Conservation (phyloP, 30 jellyfish, hydroid and myxozoan genomes). For the Aurelia coerulea region DNA sequence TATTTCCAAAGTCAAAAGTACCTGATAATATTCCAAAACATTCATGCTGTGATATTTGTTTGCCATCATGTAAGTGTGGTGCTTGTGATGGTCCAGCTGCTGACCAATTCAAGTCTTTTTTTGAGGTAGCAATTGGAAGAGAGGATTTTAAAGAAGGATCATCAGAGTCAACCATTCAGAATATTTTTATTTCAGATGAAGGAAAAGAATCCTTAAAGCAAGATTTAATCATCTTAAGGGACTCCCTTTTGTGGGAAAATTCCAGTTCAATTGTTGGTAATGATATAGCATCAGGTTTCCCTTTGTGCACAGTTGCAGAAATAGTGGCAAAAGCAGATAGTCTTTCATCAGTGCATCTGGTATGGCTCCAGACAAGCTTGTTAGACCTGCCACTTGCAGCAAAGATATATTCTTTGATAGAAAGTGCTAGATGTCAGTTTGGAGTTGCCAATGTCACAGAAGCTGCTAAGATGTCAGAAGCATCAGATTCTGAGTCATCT, state of each 20-base stretch:
- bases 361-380: constrained; percentile 3
- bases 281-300: constrained; percentile 16
- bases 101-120: background rate
- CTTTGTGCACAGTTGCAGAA: constrained; percentile 8
- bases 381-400: background rate
- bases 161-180: background rate
- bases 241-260: background rate
- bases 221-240: background rate
- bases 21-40: background rate
- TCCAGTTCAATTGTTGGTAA: background rate
- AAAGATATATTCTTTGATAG: background rate
- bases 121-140: background rate
- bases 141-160: background rate
- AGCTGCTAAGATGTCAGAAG: no score
- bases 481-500: no score
- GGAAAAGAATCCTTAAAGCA: background rate
- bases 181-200: constrained; percentile 2
- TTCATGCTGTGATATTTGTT: constrained; percentile 20
- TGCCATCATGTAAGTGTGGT: constrained; percentile 13
- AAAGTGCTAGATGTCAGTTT: no score
- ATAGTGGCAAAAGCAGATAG: background rate
- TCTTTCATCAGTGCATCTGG: background rate
- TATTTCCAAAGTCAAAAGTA: background rate
- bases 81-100: background rate
- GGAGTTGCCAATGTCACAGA: no score